phyloP scores from a whole-genome alignment of 2,113 vertebrate species.

The Penelope pileata region DNA sequence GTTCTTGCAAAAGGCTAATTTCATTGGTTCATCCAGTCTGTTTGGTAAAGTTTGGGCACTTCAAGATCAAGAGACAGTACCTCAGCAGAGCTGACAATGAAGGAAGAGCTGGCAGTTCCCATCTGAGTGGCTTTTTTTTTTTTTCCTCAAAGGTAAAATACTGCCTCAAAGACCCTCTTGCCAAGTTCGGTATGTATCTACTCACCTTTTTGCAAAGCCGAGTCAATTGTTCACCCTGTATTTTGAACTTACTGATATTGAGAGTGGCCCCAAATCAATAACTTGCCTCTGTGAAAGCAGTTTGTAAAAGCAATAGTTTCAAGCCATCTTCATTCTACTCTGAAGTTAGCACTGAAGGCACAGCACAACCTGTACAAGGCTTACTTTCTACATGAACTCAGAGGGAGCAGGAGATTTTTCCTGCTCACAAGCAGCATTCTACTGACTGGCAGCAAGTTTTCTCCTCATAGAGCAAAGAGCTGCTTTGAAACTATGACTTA shows the following conservation, averaged over 20 bases:
- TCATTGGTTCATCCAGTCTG: not conserved
- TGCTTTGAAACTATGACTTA: slow-evolving; percentile 1
- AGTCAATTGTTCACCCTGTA: not conserved
- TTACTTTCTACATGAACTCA: not conserved
- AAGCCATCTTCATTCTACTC: not conserved
- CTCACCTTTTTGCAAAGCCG: not conserved
- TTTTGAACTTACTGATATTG: not conserved
- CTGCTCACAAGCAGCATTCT: not conserved
- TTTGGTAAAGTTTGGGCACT: not conserved
- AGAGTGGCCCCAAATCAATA: not conserved
- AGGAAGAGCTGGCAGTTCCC: not conserved
- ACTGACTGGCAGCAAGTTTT: not conserved
- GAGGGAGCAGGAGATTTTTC: not conserved
- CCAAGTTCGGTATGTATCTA: not conserved
- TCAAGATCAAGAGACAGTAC: not conserved
- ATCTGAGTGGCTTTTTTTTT: not conserved
- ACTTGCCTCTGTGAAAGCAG: not conserved
- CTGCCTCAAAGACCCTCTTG: not conserved
- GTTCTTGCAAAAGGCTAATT: not conserved
- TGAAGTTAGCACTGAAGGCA: not conserved
- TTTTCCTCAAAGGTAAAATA: not conserved
- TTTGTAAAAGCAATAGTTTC: not conserved
- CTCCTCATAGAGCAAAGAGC: not conserved
- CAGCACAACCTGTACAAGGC: not conserved
- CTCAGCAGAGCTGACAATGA: not conserved